Base-by-base conservation (phyloP, 1,140 invertebrate species). In the Lepidotrigona ventralis region DNA sequence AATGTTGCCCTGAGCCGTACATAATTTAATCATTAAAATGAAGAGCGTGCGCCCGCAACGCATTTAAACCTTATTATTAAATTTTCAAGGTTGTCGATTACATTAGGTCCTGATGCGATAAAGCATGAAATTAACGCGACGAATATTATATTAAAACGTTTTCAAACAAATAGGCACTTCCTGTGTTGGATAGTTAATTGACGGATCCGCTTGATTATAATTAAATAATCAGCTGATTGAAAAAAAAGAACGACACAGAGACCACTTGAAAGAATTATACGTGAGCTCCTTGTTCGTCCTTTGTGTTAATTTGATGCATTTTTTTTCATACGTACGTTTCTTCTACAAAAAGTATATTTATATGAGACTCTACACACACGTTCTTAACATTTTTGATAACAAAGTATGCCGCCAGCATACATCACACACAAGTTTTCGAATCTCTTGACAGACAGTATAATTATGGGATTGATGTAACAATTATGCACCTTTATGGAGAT, bases 21-120 rank as follows among this genome's bases (percentile, higher is more conserved):
- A 79, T 79, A 83, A 83, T 83, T 79, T 58, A 83, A 83, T 83
- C 12, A 15, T 23, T 21, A 17, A 54, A 83, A 79, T 51, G 69
- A 56, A 71, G 51, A 51, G 26, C 29, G 68, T n/a, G 8, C 23
- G 29, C 19, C 6, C 56, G 29, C 39, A 66, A 53, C 29, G 46
- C 68, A 69, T 58, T 77, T 70, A 51, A 54, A 63, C 15, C 5
- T 69, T 83, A 60, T 83, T 78, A 78, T 83, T 63, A 53, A 77
- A 70, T 78, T 83, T 77, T 33, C 66, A 58, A 63, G 66, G 26
- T 69, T 60, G 64, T 29, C 63, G 66, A 60, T 83, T n/a, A n/a
- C n/a, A 60, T 54, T 60, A 60, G 46, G 15, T 5, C 2, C 23
- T 39, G 29, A 81, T 54, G 19, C 56, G 26, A 63, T 63, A 29